These are phyloP conservation scores for Nothocercus julius DNA, from an alignment of 2,113 vertebrate genomes.

Conservation along the genomic window DNA sequence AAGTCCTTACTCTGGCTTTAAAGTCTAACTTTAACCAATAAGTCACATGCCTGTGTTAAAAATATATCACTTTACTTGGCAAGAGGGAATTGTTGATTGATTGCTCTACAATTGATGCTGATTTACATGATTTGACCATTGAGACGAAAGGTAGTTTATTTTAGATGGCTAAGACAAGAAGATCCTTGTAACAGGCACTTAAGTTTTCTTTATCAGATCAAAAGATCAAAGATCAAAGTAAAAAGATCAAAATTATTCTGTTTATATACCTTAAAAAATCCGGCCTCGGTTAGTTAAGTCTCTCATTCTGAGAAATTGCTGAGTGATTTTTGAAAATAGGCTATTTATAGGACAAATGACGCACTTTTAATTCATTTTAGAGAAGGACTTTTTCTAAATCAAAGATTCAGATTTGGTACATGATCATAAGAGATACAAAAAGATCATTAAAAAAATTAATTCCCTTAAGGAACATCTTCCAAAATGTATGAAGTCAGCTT, in stretches of 20 bases:
- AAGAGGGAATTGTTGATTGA: slow-evolving; percentile 13
- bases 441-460: slow-evolving; percentile 28
- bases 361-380: background rate
- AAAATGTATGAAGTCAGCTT: slow-evolving; percentile 32
- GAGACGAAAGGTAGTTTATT: slow-evolving; percentile 8
- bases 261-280: slow-evolving; percentile 49
- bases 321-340: slow-evolving; percentile 14
- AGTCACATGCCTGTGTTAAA: background rate
- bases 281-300: background rate
- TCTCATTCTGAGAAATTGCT: slow-evolving; percentile 16
- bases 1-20: background rate
- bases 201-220: slow-evolving; percentile 42
- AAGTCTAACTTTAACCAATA: background rate
- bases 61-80: background rate
- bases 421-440: slow-evolving; percentile 13
- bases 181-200: background rate
- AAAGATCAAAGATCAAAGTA: too few relatives aligned
- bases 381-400: background rate
- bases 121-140: slow-evolving; percentile 38
- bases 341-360: slow-evolving; percentile 15
- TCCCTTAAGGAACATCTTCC: background rate
- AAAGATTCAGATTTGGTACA: slow-evolving; percentile 9
- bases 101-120: background rate
- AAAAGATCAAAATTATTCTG: slow-evolving; percentile 44
- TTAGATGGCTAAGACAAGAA: background rate